phyloP scores from a whole-genome alignment of 92 coral and sea anemone genomes.

The Umimayanthus chanpuru region DNA sequence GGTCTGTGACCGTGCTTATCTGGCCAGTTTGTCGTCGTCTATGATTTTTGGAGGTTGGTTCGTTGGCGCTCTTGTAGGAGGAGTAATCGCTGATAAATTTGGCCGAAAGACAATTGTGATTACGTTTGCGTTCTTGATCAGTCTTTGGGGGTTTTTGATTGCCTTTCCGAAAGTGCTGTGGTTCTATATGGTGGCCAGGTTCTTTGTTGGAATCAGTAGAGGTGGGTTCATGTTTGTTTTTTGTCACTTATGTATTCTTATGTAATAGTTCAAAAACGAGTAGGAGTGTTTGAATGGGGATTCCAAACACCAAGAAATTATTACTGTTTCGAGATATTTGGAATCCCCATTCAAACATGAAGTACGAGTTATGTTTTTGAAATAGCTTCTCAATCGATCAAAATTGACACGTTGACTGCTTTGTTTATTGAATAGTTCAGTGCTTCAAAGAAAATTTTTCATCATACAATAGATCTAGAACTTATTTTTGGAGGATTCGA shows the following conservation, averaged over 20 bases:
- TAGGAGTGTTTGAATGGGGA: too few relatives aligned
- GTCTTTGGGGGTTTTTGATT: slow-evolving; percentile 13
- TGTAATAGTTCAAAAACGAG: too few relatives aligned
- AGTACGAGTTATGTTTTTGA: too few relatives aligned
- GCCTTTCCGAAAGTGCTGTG: slow-evolving; percentile 11
- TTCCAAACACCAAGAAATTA: too few relatives aligned
- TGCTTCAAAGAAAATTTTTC: too few relatives aligned
- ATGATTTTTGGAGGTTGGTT: slow-evolving; percentile 12
- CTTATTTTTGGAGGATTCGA: too few relatives aligned
- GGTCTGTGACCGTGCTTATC: background rate
- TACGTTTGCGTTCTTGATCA: slow-evolving; percentile 2
- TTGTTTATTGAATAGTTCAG: too few relatives aligned
- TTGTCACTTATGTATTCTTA: background rate
- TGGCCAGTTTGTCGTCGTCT: slow-evolving; percentile 4
- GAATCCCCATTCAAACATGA: too few relatives aligned
- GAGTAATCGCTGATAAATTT: background rate
- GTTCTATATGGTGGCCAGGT: background rate
- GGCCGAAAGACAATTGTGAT: slow-evolving; percentile 1
- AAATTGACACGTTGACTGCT: too few relatives aligned
- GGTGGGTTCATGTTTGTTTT: background rate
- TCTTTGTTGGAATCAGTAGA: background rate
- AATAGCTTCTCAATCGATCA: too few relatives aligned
- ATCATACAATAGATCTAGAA: too few relatives aligned
- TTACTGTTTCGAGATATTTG: too few relatives aligned
- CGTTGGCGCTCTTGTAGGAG: background rate